These are phyloP conservation scores for Microctonus aethiopoides DNA, from an alignment of 2,888 invertebrate genomes.

Conservation along the genomic window DNA sequence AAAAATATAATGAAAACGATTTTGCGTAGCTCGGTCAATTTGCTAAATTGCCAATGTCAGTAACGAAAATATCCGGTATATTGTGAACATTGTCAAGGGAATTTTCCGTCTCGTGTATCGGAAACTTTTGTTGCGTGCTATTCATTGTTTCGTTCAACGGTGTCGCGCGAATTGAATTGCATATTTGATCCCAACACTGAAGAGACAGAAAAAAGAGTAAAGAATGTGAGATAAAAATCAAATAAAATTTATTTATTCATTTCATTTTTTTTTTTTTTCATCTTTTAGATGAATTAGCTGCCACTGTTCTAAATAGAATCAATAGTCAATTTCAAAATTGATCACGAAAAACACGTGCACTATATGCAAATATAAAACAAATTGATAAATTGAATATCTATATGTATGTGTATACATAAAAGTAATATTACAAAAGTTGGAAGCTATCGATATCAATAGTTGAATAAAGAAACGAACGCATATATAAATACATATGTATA, in stretches of 20 bases:
- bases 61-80: slow-evolving; percentile 27
- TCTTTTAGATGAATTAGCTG: neutral
- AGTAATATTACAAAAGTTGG: neutral
- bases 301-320: neutral
- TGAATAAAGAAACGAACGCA: neutral
- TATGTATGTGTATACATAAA: neutral
- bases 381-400: neutral
- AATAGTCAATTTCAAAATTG: neutral
- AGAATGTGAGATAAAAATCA: neutral
- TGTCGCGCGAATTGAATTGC: slow-evolving; percentile 16
- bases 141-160: slow-evolving; percentile 13
- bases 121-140: slow-evolving; percentile 25
- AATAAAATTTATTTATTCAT: neutral
- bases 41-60: slow-evolving; percentile 28
- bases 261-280: neutral
- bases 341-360: neutral
- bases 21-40: slow-evolving; percentile 27
- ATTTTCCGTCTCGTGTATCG: slow-evolving; percentile 25
- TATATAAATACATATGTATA: no score
- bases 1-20: slow-evolving; percentile 21
- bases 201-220: neutral
- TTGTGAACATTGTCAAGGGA: slow-evolving; percentile 16
- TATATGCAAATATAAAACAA: neutral
- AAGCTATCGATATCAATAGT: neutral
- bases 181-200: slow-evolving; percentile 12